Evolutionary conservation across 2,888 invertebrate genomes (phyloP), one percentile per base, ranked within the genome.

Genomic region (Tolmerus cingulatus): DNA sequence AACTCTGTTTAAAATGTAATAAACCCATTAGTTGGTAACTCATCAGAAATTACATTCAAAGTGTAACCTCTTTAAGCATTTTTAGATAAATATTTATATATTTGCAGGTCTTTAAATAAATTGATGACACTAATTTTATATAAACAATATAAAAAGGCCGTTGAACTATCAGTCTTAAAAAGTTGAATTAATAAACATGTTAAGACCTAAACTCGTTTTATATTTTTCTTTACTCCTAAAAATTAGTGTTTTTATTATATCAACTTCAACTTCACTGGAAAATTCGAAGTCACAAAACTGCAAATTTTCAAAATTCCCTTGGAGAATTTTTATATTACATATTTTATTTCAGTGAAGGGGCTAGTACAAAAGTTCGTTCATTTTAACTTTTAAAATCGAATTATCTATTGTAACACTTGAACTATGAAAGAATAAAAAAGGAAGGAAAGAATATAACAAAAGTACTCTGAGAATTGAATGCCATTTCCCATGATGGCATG

Each of bases 1-100:
- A 43, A 57, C 57, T n/a, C 51, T 66, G 66, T 66, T 66, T 19
- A 66, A 82, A 57, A 8, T 37, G 82, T 55, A 81, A 16, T 51
- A 30, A 82, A 82, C 30, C 19, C 34, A 51, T 81, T 81, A 81
- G 81, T 34, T 51, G n/a, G 51, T 81, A 81, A 82, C 37, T 37
- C 23, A 81, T 27, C 51, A 23, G 14, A 34, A 76, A 55, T 30
- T 51, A 81, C 30, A 81, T 81, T 55, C 14, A 27, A 81, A 51
- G 27, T 82, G 23, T 57, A 57, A 82, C 55, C 82, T 55, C 81
- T 82, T 37, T 57, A 82, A 82, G 23, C 57, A 57, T 57, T 57
- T 82, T 82, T 82, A 82, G 82, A 82, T 37, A 82, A 82, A 82
- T 82, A 82, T 82, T 82, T 82, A 82, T 82, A 82, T 82, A 82